These are phyloP conservation scores for Melieria omissa DNA, from an alignment of 2,888 invertebrate species.

Conservation along the genomic window DNA sequence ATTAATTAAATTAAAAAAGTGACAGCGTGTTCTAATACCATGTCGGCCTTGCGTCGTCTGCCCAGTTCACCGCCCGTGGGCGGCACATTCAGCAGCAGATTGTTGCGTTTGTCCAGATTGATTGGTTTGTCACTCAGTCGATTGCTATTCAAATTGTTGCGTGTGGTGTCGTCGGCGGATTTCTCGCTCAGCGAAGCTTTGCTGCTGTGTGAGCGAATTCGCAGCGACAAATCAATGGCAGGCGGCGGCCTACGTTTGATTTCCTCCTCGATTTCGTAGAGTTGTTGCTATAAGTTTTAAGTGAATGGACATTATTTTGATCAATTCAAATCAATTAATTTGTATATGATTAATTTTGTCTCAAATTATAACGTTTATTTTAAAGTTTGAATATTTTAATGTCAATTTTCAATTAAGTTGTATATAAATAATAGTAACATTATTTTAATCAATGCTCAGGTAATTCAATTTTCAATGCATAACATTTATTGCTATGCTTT, in stretches of 20 bases:
- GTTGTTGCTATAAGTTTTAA: constrained; percentile 52
- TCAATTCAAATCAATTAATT: neutral
- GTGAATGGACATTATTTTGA: neutral
- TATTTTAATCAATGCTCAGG: no score
- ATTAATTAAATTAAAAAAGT: neutral
- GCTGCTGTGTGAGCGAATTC: constrained; percentile 47
- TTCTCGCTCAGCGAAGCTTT: constrained; percentile 19
- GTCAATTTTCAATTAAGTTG: no score
- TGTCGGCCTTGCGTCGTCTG: constrained; percentile 39
- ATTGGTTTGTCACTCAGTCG: constrained; percentile 27
- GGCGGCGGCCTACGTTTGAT: constrained; percentile 60
- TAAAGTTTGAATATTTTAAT: no score
- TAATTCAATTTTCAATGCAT: no score
- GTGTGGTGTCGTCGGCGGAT: constrained; percentile 1
- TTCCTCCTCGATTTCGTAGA: constrained; percentile 63
- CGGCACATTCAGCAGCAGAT: constrained; percentile 32
- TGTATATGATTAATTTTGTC: neutral
- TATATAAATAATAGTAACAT: no score
- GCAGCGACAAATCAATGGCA: constrained; percentile 57
- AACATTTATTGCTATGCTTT: no score
- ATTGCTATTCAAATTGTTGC: constrained; percentile 27
- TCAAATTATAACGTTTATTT: no score
- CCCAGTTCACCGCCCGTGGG: constrained; percentile 33
- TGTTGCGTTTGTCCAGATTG: constrained; percentile 33
- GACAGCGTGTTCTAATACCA: constrained; percentile 30